Conservation (phyloP, 2,888 invertebrate genomes). For the Chalcosyrphus nemorum region DNA sequence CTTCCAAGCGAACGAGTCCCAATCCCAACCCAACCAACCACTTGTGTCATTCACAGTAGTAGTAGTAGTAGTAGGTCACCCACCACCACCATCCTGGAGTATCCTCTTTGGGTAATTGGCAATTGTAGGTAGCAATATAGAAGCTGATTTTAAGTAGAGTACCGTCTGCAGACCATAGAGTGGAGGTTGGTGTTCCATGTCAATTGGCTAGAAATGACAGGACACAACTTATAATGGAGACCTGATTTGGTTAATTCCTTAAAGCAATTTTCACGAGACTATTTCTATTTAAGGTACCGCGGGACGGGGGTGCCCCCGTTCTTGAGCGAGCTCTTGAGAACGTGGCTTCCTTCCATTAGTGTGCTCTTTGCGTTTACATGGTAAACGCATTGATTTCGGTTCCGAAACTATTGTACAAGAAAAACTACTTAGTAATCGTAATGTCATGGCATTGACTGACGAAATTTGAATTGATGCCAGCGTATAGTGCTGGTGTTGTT, state of each 20-base stretch:
- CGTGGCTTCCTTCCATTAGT: background rate
- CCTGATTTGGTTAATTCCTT: constrained; percentile 27
- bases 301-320: too few relatives aligned
- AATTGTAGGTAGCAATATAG: constrained; percentile 27
- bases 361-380: constrained; percentile 33
- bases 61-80: constrained; percentile 4
- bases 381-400: constrained; percentile 45
- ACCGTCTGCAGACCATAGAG: background rate
- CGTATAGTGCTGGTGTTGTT: background rate
- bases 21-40: constrained; percentile 5
- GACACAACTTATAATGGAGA: background rate
- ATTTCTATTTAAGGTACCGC: too few relatives aligned
- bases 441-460: constrained; percentile 42
- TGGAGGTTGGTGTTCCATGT: background rate
- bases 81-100: background rate
- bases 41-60: constrained; percentile 6
- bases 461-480: constrained; percentile 41
- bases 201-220: constrained; percentile 16
- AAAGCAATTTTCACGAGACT: constrained; percentile 6
- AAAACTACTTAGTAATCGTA: constrained; percentile 66
- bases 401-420: constrained; percentile 57
- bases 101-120: constrained; percentile 25
- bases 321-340: too few relatives aligned
- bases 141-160: background rate
- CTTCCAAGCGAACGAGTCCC: background rate